Base-by-base conservation (phyloP, 2,888 invertebrate genomes). In the Nomada goodeniana region DNA sequence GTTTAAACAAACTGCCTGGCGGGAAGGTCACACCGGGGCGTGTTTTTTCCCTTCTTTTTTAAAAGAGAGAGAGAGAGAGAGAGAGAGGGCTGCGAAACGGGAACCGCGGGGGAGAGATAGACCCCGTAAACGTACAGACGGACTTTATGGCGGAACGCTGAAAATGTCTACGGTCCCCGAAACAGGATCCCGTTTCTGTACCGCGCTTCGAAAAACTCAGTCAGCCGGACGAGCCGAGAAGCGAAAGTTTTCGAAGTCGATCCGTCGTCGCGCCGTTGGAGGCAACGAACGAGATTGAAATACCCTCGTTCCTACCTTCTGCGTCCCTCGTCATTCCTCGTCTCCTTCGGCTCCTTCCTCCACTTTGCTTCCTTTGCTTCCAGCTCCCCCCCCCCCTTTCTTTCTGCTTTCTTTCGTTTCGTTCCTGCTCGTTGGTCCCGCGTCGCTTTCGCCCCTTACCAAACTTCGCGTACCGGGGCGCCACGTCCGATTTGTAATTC, bases 401-500 rank as follows among this genome's bases (percentile, higher is more conserved):
- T 64, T 60, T 63, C 44, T 57, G 53, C n/a, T 68, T 67, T 60
- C 44, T 42, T 29, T 52, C 69, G 71, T 64, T 60, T 60, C 55
- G 67, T 77, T 75, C 59, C 36, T 57, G 65, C 15, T 73, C 42
- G 64, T 65, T 52, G 73, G 70, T 36, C 50, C 42, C 63, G 23
- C 80, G 57, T 64, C 64, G 75, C 79, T 82, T 81, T 87, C 82
- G 79, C 85, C 77, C 83, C 26, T 50, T 36, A 0, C 7, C 36
- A 7, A 36, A 36, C 70, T 4, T 44, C 50, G 70, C 7, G 50
- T 63, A 23, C 36, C 73, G 61, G 44, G 44, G 74, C 76, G 73
- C 77, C 65, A 82, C 64, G 82, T 85, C 76, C 85, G 88, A 89
- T 85, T 87, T 86, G 85, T 87, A 85, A 87, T 89, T 88, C 87